Base-by-base conservation (phyloP, 2,113 vertebrate genomes). In the Himantopus leucocephalus region DNA sequence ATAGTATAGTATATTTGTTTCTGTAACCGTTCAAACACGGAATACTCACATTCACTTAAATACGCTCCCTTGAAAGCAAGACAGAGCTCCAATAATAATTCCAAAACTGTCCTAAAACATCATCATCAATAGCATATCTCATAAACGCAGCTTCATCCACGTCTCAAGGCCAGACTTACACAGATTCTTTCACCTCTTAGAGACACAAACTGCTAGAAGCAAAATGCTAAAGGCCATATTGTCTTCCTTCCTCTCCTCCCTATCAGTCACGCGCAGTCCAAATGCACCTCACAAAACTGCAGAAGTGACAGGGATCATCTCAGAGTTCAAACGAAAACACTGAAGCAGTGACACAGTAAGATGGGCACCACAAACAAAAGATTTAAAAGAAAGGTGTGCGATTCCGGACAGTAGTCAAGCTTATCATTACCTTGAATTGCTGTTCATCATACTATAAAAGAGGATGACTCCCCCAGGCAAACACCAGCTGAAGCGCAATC, bases 201-300 rank as follows among this genome's bases (percentile, higher is more conserved):
- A 62, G 85, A 50, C 30, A 78, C 5, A 85, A 81, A 73, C 22
- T 89, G 80, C 93, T 63, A 35, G 50, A 93, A 87, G 76, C 24
- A 88, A 94, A 95, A 92, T 41, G 50, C 79, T 92, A 48, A 94
- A 89, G 82, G 82, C 45, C 27, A 62, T 26, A 32, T 6, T 68
- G 30, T 66, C 62, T 73, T 88, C 18, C 27, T 85, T 89, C 47
- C 79, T 85, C 59, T 92, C 35, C 55, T 70, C 68, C 30, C 60
- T 27, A 70, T 29, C 10, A 62, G 53, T 85, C 0, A 0, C 13
- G n/a, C 32, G 45, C 66, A 89, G 58, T 35, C 32, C 85, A 93
- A 83, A 88, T 8, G 52, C n/a, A 66, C 43, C 32, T 90, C 64
- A 62, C 16, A 81, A 41, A 95, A 78, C 11, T 35, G n/a, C 72